Conservation (phyloP, 2,113 vertebrate species). For the Melanerpes aurifrons region DNA sequence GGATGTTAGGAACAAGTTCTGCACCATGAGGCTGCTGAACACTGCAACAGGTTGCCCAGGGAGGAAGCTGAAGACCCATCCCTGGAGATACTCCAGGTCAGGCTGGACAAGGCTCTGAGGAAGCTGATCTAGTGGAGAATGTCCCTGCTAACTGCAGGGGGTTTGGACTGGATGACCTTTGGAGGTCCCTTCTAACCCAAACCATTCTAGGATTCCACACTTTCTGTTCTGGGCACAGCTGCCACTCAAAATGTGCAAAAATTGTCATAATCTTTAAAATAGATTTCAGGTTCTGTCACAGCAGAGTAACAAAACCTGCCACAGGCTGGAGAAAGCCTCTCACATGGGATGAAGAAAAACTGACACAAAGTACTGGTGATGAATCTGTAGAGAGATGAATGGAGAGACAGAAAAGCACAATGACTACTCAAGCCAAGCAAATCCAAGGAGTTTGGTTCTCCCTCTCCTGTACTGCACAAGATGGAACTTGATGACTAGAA, state of each 20-base stretch:
- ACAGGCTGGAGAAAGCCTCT: not conserved
- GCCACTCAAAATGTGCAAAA: not conserved
- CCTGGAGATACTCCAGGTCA: too few species aligned
- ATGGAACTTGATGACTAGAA: not conserved
- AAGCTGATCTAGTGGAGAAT: too few species aligned
- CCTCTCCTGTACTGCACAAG: not conserved
- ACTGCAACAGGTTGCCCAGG: too few species aligned
- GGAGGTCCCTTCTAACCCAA: too few species aligned
- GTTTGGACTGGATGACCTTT: too few species aligned
- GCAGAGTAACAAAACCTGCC: not conserved
- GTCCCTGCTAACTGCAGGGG: too few species aligned
- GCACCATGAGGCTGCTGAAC: too few species aligned
- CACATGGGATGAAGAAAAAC: not conserved
- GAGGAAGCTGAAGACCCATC: too few species aligned
- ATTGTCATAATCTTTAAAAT: not conserved
- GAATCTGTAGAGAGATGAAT: not conserved
- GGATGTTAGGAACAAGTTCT: too few species aligned
- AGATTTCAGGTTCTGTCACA: not conserved
- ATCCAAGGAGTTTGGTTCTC: not conserved
- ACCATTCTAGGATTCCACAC: not conserved
- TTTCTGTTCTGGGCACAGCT: not conserved
- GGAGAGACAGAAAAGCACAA: not conserved
- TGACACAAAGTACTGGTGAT: not conserved
- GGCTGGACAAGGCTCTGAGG: too few species aligned
- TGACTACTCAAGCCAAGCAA: not conserved